A percentile compares a stretch with the other conserved stretches of the same genome.
Evolutionary conservation across 2,888 invertebrate species (phyloP).

Genomic region (Phrixothrix hirtus): DNA sequence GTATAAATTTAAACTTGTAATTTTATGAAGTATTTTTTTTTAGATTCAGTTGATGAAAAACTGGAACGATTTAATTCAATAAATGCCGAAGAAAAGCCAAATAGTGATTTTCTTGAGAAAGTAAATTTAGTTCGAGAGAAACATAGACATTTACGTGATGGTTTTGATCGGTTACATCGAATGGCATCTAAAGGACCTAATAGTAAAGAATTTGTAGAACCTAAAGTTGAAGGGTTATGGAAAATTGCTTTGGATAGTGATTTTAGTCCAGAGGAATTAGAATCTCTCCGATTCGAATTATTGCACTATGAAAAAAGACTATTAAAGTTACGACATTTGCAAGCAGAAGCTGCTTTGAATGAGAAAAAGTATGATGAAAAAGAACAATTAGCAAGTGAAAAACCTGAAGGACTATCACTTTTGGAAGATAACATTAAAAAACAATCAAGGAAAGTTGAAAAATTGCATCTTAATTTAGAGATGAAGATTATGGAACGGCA

Average conservation of each 20-base stretch:
- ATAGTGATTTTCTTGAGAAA: slow-evolving; percentile 68
- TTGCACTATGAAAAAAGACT: slow-evolving; percentile 85
- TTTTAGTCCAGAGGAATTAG: slow-evolving; percentile 80
- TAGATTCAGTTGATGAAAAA: slow-evolving; percentile 75
- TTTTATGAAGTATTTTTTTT: slow-evolving; percentile 2
- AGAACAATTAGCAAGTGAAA: slow-evolving; percentile 62
- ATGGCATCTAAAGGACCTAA: slow-evolving; percentile 77
- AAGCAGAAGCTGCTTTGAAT: slow-evolving; percentile 78
- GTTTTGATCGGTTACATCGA: slow-evolving; percentile 75
- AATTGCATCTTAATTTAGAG: slow-evolving; percentile 80
- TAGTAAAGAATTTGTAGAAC: slow-evolving; percentile 86
- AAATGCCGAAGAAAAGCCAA: slow-evolving; percentile 61
- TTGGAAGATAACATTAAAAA: slow-evolving; percentile 81
- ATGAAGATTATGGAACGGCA: slow-evolving; percentile 75
- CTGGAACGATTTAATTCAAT: slow-evolving; percentile 74
- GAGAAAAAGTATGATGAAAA: slow-evolving; percentile 67
- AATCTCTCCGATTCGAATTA: slow-evolving; percentile 83
- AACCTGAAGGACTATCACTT: slow-evolving; percentile 65
- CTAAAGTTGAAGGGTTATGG: slow-evolving; percentile 90
- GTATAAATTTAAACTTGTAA: neutral
- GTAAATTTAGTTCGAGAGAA: slow-evolving; percentile 74
- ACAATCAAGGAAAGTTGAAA: slow-evolving; percentile 82
- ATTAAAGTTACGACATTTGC: slow-evolving; percentile 79
- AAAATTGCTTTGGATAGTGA: slow-evolving; percentile 76
- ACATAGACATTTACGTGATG: slow-evolving; percentile 75